Evolutionary conservation across 2,113 vertebrate genomes (phyloP), one percentile per base, ranked within the genome.

Genomic region (Gymnogyps californianus): DNA sequence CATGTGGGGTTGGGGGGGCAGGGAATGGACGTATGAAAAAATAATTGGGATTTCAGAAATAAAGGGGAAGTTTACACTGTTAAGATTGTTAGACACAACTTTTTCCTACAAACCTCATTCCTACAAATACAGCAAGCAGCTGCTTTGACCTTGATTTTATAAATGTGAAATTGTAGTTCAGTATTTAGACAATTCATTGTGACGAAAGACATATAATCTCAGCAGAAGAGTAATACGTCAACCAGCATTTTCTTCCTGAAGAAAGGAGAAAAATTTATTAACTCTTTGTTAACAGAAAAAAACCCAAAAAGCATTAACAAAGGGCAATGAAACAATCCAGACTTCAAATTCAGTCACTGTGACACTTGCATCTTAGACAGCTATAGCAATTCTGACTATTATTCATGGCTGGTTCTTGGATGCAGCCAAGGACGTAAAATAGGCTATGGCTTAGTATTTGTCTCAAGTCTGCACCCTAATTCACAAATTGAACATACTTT

Each of bases 1-100:
- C 21, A 54, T 32, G 25, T 66, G 29, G 7, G 4, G 10, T 2
- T 64, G 7, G 4, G 18, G 9, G 10, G 4, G 3, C 3, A 22
- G 25, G 8, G 25, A 49, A 75, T 9, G 9, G 3, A 38, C 64
- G 20, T 49, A 75, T 38, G 17, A 87, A 79, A 59, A 71, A 46
- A 49, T 17, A 79, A 18, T 2, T 29, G 7, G 3, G 5, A 40
- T 78, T 90, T 82, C 38, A 85, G 52, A 92, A 94, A 71, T 42
- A 61, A 71, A 79, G 11, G 16, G 6, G 75, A 87, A 59, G 54
- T 49, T 76, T 88, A n/a, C 7, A 47, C 3, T 20, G 4, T 62
- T 66, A 69, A 70, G 40, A 67, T 49, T 61, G 31, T 54, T 77
- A 74, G 75, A 61, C 15, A 62, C 6, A 19, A 1, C 7, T 81